Conservation (phyloP, 1,140 invertebrate species). For the Asbolus verrucosus region DNA sequence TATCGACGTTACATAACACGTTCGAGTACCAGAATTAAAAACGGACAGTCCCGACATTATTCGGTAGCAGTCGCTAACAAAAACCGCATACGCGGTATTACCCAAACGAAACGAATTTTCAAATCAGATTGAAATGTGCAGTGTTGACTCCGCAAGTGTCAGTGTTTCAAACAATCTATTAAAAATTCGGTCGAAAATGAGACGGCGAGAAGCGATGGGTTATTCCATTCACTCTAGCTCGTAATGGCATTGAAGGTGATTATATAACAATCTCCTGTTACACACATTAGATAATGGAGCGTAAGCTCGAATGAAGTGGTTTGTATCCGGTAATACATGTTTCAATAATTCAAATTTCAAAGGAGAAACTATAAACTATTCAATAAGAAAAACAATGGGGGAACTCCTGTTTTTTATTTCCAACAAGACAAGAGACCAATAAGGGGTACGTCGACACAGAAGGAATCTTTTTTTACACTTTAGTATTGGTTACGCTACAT, state of each 20-base stretch:
- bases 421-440: too few relatives aligned
- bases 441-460: too few relatives aligned
- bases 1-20: slow-evolving; percentile 6
- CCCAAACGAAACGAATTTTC: too few relatives aligned
- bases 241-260: background rate
- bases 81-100: too few relatives aligned
- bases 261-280: background rate
- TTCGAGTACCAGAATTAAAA: slow-evolving; percentile 12
- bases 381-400: background rate
- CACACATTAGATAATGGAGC: background rate
- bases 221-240: background rate
- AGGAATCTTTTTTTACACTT: background rate
- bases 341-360: slow-evolving; percentile 11
- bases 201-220: too few relatives aligned
- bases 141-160: too few relatives aligned
- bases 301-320: background rate
- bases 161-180: too few relatives aligned
- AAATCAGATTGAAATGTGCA: too few relatives aligned
- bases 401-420: background rate
- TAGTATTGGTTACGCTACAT: slow-evolving; percentile 6
- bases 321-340: background rate
- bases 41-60: background rate
- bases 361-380: background rate
- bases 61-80: too few relatives aligned
- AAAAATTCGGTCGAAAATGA: too few relatives aligned